Base-by-base conservation (phyloP, 2,113 vertebrate genomes). In the Irena cyanogastra region DNA sequence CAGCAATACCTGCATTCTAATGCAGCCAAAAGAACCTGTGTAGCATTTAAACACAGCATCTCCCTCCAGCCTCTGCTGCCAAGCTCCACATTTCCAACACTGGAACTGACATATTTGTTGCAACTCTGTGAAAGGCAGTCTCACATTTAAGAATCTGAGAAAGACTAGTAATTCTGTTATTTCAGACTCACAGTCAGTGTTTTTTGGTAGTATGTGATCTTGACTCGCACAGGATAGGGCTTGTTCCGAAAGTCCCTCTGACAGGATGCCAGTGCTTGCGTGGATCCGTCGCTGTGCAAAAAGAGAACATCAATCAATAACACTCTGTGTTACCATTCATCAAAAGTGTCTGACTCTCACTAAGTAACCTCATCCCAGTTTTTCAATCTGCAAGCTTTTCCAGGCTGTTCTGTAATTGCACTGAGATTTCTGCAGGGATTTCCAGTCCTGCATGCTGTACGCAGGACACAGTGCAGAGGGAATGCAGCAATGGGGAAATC, bases 241-340 rank as follows among this genome's bases (percentile, higher is more conserved):
- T 99, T 99, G 96, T 99, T 99, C 54, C 99, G 97, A 39, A 99
- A 99, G 95, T 99, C 99, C 94, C 99, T 99, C 96, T 99, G 98
- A 97, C 99, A 99, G 26, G 98, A 98, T 1, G 99, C 98, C 56
- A 99, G 91, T 5, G 99, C 98, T 81, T 99, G 99, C 1, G 98
- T 98, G 80, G 97, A 94, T 72, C 99, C 99, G 78, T 99, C 99
- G 53, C 99, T 99, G 90, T 11, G 87, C 83, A 94, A 45, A 87
- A 61, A 94, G 41, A 71, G 79, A 93, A 74, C 42, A 41, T 42
- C 10, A 19, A 61, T 57, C 23, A 77, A 90, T n/a, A n/a, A n/a
- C n/a, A 45, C 66, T 66, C 13, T 30, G 30, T 71, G 49, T 93
- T 69, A 89, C 22, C 44, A 76, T 39, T 75, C 42, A 92, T 21